Base-by-base conservation (phyloP, 2,888 invertebrate genomes). In the Argyresthia albistria region DNA sequence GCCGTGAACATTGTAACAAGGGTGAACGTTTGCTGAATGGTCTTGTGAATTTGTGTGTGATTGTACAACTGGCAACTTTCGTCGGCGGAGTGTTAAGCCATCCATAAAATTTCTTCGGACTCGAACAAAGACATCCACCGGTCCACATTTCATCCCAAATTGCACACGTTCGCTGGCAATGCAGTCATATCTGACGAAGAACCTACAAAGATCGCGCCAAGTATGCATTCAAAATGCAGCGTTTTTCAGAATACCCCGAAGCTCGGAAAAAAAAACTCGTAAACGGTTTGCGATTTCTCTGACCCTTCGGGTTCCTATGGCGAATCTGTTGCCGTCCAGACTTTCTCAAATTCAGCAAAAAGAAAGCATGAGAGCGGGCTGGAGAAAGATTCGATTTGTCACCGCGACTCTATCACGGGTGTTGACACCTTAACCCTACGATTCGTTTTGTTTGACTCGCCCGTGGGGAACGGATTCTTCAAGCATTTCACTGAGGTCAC, bases 71-170 rank as follows among this genome's bases (percentile, higher is more conserved):
- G 25, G 25, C 25, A 25, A 25, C 25, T 25, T 25, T 25, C 25
- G 25, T 42, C 42, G 12, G 42, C 42, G 12, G 12, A 35, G 12
- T 35, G 35, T 16, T 35, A 47, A 47, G 35, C 8, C n/a, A 7
- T 11, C 35, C 70, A 68, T 82, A 25, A 25, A 25, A 2, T 25
- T 2, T 6, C 25, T 25, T 4, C 25, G 25, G 25, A 25, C 25
- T 60, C 68, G 77, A 82, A 86, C 83, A 82, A 82, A 84, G 84
- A 83, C 84, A 86, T 86, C 80, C 82, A 81, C 74, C 67, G 79
- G 73, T 72, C 72, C 80, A 82, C 84, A 84, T 83, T 81, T 84
- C 80, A 81, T 75, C 76, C 73, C 75, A 80, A 84, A 84, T 83
- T 77, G 75, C 80, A 77, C 69, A 56, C 73, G 75, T 73, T 75